Conservation (phyloP, 2,113 vertebrate genomes). For the Daubentonia madagascariensis region DNA sequence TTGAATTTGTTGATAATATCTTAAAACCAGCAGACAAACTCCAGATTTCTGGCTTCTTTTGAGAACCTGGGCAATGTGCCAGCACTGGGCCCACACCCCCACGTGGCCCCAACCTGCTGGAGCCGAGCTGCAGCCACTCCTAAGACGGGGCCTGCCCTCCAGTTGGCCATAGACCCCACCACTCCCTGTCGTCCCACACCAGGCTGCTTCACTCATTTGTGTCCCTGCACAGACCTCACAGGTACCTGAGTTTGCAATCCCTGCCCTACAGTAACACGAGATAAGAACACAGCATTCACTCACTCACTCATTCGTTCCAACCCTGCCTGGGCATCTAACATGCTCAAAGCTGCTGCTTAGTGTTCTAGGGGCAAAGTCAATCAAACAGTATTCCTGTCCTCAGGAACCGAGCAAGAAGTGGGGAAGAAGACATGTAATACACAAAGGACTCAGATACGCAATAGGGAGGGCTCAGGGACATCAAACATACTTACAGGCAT, state of each 20-base stretch:
- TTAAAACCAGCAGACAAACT: not conserved
- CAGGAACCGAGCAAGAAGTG: not conserved
- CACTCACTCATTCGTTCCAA: not conserved
- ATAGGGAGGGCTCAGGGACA: not conserved
- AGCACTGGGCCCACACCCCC: not conserved
- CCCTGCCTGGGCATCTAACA: not conserved
- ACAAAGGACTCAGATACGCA: not conserved
- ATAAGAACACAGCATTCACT: not conserved
- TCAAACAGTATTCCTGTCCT: too few species aligned
- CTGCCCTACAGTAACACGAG: too few species aligned
- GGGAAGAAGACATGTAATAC: not conserved
- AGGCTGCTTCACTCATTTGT: not conserved
- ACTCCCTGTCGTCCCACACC: not conserved
- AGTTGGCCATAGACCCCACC: not conserved
- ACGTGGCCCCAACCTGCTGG: not conserved
- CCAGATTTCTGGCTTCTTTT: not conserved
- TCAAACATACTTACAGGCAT: not conserved
- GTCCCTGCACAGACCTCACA: not conserved
- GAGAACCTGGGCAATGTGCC: not conserved
- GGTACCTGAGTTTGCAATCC: not conserved
- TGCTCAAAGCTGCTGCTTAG: not conserved
- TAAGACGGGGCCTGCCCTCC: rapidly evolving
- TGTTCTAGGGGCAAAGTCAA: not conserved
- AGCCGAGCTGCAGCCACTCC: not conserved
- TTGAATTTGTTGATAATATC: not conserved